Base-by-base conservation (phyloP, 2,113 vertebrate genomes). In the Calyptommatus sinebrachiatus region DNA sequence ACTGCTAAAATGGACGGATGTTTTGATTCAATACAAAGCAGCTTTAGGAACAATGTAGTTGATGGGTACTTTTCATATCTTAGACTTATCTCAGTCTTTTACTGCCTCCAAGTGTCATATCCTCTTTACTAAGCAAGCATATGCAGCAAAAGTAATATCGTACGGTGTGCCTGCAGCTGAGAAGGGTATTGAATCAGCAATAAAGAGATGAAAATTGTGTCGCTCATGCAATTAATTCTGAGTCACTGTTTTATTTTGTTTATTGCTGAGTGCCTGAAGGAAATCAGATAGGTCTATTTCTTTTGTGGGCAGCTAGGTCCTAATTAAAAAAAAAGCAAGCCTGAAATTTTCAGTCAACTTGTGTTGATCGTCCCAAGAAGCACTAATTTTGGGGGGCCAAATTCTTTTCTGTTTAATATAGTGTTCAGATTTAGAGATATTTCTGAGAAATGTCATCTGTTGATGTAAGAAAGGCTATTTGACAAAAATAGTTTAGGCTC, bases 131-230 rank as follows among this genome's bases (percentile, higher is more conserved):
- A 84, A 46, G 82, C 24, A 74, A 73, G 63, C 66, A 24, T 28
- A 48, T 48, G 46, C 53, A 41, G 10, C 68, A 76, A 61, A 16
- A 45, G 16, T 16, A 46, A 1, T 1, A 29, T 21, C 21, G 46
- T 63, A 53, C 81, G 88, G 10, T 87, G 73, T 68, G 72, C 90
- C 35, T 90, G 88, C 89, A 86, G 69, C 89, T 0, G 24, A 85
- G 81, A 87, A 87, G 87, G 83, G n/a, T 72, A 83, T 46, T 24
- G 45, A 72, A 76, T 72, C 29, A 62, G 16, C 79, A 82, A 28
- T 0, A 46, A 41, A 83, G 8, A 8, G 69, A 46, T 20, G 26
- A 82, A 14, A 18, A 18, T 57, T 57, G 53, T 57, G 14, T 57
- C 18, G 53, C 16, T 57, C n/a, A 67, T 50, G 20, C 53, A 82